Evolutionary conservation across 2,888 invertebrate species (phyloP).

Genomic region (Corbicula japonica): DNA sequence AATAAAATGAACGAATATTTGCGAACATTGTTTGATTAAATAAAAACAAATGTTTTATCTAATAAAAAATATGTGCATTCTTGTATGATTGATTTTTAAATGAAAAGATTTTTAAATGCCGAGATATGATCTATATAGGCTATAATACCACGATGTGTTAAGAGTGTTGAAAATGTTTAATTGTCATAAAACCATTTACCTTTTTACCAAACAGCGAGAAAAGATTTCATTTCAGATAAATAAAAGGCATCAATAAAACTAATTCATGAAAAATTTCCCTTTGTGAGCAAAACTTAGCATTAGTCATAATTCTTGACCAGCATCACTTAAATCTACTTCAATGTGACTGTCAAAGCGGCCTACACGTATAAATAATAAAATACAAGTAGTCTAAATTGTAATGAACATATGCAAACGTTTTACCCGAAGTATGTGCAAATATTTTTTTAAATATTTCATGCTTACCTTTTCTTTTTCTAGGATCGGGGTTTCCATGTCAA

Average conservation of each 20-base stretch:
- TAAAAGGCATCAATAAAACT: constrained; percentile 4
- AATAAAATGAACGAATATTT: no score
- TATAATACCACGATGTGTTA: not conserved
- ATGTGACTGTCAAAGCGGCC: no score
- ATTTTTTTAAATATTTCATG: no score
- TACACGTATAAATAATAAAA: no score
- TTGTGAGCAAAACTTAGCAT: no score
- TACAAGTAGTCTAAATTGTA: no score
- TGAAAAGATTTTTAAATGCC: not conserved
- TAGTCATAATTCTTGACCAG: no score
- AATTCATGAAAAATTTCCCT: constrained; percentile 11
- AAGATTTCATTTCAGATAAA: constrained; percentile 30
- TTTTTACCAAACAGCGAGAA: constrained; percentile 22
- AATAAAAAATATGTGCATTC: not conserved
- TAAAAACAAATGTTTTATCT: not conserved
- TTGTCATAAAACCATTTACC: constrained; percentile 5
- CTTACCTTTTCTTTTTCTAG: constrained; percentile 50
- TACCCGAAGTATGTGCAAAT: no score
- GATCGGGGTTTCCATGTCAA: constrained; percentile 60
- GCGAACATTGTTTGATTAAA: not conserved
- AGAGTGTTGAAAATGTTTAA: no score
- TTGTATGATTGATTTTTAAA: constrained; percentile 10
- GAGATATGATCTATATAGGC: constrained; percentile 7
- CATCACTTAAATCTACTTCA: no score
- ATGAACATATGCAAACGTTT: no score